phyloP scores from a whole-genome alignment of 30 jellyfish, hydroid and myxozoan genomes.

The Pseudorhiza aurosa region DNA sequence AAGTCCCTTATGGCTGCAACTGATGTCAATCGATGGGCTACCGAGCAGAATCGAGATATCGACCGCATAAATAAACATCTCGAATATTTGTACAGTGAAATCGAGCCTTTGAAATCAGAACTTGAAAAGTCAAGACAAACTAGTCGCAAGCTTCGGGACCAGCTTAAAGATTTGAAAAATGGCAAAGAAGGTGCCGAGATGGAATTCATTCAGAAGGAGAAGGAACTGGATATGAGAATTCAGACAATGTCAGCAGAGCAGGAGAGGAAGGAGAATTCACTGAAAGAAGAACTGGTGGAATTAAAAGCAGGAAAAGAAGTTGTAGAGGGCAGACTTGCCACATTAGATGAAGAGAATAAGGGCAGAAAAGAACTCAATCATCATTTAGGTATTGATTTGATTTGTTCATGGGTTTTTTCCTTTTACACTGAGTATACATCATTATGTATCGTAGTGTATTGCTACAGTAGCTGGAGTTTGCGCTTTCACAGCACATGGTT shows the following conservation, averaged over 20 bases:
- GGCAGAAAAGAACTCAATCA: background rate
- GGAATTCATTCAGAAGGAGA: constrained; percentile 17
- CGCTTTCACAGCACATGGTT: too few relatives aligned
- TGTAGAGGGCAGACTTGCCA: background rate
- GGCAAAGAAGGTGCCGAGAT: constrained; percentile 11
- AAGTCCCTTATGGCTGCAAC: constrained; percentile 75
- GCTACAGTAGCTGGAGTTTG: too few relatives aligned
- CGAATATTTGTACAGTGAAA: constrained; percentile 44
- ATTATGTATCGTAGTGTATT: too few relatives aligned
- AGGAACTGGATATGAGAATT: background rate
- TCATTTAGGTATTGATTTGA: constrained; percentile 20
- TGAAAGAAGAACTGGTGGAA: constrained; percentile 19
- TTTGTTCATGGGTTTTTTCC: too few relatives aligned
- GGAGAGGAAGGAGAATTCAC: constrained; percentile 6
- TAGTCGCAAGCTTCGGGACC: constrained; percentile 22
- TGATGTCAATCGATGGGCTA: constrained; percentile 77
- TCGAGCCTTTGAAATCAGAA: constrained; percentile 66
- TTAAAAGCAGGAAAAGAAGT: constrained; percentile 4
- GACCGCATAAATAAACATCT: constrained; percentile 72
- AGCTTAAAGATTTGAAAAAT: constrained; percentile 12
- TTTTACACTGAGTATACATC: too few relatives aligned
- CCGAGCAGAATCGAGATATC: constrained; percentile 77
- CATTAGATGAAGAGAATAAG: constrained; percentile 21
- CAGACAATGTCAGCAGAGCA: background rate
- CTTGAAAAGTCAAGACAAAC: constrained; percentile 33